phyloP scores from a whole-genome alignment of 2,113 vertebrate genomes.

The Takifugu flavidus region DNA sequence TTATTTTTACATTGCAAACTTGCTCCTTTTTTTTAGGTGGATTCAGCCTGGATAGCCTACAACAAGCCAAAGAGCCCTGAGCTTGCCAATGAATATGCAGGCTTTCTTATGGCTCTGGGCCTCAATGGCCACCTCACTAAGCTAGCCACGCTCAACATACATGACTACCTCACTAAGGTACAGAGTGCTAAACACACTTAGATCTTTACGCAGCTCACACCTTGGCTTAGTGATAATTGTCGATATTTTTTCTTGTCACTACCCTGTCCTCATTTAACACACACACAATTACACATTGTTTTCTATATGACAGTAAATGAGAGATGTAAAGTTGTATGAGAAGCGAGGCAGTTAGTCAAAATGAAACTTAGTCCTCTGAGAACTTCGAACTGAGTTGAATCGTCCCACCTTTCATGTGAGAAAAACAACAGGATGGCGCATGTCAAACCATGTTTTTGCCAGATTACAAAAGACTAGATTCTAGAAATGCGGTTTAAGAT shows the following conservation, averaged over 20 bases:
- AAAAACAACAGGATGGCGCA: slow-evolving; percentile 61
- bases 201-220: too few species aligned
- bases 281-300: slow-evolving; percentile 7
- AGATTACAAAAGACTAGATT: not conserved
- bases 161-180: slow-evolving; percentile 97
- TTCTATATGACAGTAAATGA: slow-evolving; percentile 41
- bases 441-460: slow-evolving; percentile 15
- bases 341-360: slow-evolving; percentile 39
- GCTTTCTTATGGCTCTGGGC: slow-evolving; percentile 96
- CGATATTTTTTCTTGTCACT: not conserved
- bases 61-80: slow-evolving; percentile 96
- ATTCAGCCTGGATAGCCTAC: slow-evolving; percentile 97
- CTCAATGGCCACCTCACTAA: slow-evolving; percentile 96
- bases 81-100: slow-evolving; percentile 92
- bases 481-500: slow-evolving; percentile 12
- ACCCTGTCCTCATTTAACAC: slow-evolving; percentile 12
- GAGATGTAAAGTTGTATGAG: slow-evolving; percentile 20
- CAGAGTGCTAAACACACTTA: not conserved
- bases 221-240: too few species aligned
- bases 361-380: slow-evolving; percentile 53
- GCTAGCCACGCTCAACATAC: slow-evolving; percentile 93
- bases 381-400: slow-evolving; percentile 23
- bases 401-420: slow-evolving; percentile 49
- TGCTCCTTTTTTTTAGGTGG: slow-evolving; percentile 68
- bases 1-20: not conserved